Base-by-base conservation (phyloP, 2,797 vertebrate species). In the Siniperca obscura region DNA sequence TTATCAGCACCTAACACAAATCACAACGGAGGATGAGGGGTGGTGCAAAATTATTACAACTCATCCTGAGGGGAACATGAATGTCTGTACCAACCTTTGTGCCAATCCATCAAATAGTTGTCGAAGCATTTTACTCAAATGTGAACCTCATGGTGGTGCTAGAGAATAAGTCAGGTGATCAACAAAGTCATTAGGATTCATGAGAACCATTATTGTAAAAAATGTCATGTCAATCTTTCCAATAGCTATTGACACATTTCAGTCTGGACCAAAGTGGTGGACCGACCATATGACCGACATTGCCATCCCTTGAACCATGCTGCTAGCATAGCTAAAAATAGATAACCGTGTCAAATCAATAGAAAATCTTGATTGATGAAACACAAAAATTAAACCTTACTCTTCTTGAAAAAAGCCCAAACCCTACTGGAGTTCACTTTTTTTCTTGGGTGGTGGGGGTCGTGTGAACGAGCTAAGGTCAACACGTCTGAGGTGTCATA, bases 401-500 rank as follows among this genome's bases (percentile, higher is more conserved):
- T 42, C 1, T 52, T 44, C 1, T 8, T 30, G 50, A 25, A 44
- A 46, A 62, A 27, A 2, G 0, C 7, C 36, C 17, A 13, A 56
- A 12, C 3, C 13, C 22, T 8, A 36, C 36, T 61, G 21, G 40
- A 40, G 44, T 21, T 10, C 14, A 22, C 27, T 2, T 34, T 48
- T 50, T 11, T 42, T 34, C 10, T 2, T 27, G 1, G 22, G 70
- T 22, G 61, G 46, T 30, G 22, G 70, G 25, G 61, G 46, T 30
- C 2, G n/a, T 69, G 74, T 81, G 72, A 85, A 83, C 19, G 9
- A 59, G 71, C 30, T 8, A 1, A 14, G 38, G 44, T 66, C 40
- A 70, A 62, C 50, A 61, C n/a, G 52, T 73, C 59, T 10, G 34
- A 62, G 76, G 80, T 76, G 74, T 70, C 52, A 12, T 25, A 7